Evolutionary conservation across 2,113 vertebrate species (phyloP).

Genomic region (Pseudonaja textilis): DNA sequence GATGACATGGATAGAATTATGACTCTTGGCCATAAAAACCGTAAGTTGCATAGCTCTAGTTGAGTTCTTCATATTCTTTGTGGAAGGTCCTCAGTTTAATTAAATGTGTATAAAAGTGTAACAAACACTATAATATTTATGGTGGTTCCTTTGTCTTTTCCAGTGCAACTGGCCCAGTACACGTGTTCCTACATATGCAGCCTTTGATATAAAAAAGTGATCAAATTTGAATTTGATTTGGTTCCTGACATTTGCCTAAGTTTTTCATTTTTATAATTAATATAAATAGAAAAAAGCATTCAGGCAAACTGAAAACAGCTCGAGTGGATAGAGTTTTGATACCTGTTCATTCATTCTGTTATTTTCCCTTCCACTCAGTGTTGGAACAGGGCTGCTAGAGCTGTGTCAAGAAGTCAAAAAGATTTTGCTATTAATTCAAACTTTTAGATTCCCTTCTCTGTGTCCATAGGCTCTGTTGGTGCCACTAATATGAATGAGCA

Average conservation of each 20-base stretch:
- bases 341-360: not conserved
- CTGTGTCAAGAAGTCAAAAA: too few species aligned
- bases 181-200: not conserved
- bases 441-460: not conserved
- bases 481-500: constrained; percentile 99
- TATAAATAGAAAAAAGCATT: not conserved
- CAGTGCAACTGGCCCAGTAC: not conserved
- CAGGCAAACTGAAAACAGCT: not conserved
- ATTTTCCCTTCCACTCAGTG: not conserved
- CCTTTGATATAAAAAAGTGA: not conserved
- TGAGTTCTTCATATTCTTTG: not conserved
- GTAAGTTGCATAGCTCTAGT: constrained; percentile 73
- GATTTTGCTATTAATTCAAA: not conserved
- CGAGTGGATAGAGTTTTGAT: not conserved
- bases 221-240: not conserved
- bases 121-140: not conserved
- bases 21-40: constrained; percentile 97
- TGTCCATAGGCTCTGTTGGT: constrained; percentile 86
- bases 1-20: constrained; percentile 99
- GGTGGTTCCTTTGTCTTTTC: not conserved
- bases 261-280: not conserved
- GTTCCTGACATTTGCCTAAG: not conserved
- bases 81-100: not conserved
- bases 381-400: not conserved
- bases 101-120: not conserved